phyloP scores from a whole-genome alignment of 2,113 vertebrate species.

The Mobula hypostoma region DNA sequence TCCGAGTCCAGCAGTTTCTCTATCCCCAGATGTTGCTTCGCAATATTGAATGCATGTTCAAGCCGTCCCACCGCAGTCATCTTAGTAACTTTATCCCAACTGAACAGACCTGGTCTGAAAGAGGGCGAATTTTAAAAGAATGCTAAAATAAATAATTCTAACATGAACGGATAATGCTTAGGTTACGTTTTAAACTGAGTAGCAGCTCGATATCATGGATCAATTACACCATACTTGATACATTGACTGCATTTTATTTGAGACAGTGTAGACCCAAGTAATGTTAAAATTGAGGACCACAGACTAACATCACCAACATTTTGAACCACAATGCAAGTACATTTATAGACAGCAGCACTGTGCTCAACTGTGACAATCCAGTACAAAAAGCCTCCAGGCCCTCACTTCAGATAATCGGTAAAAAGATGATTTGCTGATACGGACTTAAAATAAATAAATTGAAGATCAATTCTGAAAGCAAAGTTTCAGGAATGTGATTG shows the following conservation, averaged over 20 bases:
- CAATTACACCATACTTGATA: not conserved
- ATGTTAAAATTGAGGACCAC: not conserved
- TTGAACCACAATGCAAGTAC: not conserved
- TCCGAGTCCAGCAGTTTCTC: slow-evolving; percentile 90
- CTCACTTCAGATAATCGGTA: too few species aligned
- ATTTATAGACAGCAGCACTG: not conserved
- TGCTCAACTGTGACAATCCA: not conserved
- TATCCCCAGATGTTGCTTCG: slow-evolving; percentile 79
- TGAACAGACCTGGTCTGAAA: slow-evolving; percentile 77
- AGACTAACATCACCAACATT: not conserved
- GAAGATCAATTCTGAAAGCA: not conserved
- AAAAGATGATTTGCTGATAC: not conserved
- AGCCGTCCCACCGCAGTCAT: slow-evolving; percentile 73
- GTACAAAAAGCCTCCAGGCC: not conserved
- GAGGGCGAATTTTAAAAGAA: slow-evolving; percentile 39
- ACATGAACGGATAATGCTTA: not conserved
- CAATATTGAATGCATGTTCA: slow-evolving; percentile 80
- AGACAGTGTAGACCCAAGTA: not conserved
- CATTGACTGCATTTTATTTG: not conserved
- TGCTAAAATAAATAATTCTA: not conserved
- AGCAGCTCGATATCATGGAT: not conserved
- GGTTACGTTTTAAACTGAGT: not conserved
- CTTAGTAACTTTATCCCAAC: slow-evolving; percentile 70
- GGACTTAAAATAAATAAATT: not conserved
- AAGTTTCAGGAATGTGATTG: not conserved